Evolutionary conservation across 2,888 invertebrate species (phyloP).

Genomic region (Cecidostiba fungosa): DNA sequence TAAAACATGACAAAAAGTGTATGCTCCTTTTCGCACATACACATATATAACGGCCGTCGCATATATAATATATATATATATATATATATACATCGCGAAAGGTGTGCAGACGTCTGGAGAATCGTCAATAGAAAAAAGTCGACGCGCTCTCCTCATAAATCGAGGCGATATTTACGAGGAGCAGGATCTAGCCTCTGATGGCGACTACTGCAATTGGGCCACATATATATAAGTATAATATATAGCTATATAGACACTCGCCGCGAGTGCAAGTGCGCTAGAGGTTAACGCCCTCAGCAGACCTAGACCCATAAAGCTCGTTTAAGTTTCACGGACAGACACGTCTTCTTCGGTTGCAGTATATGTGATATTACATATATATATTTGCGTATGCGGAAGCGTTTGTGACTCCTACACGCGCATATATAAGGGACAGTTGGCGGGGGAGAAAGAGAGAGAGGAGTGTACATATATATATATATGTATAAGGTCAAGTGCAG

Average conservation of each 20-base stretch:
- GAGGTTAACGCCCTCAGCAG: constrained; percentile 77
- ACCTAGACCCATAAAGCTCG: constrained; percentile 79
- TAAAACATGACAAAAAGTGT: background rate
- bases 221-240: background rate
- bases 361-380: background rate
- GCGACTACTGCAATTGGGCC: constrained; percentile 40
- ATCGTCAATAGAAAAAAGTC: constrained; percentile 33
- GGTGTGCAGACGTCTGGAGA: too few relatives aligned
- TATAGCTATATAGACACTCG: constrained; percentile 29
- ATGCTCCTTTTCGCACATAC: background rate
- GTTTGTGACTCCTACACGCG: too few relatives aligned
- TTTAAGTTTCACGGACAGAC: constrained; percentile 69
- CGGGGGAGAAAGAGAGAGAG: constrained; percentile 5
- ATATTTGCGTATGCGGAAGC: background rate
- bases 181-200: constrained; percentile 45
- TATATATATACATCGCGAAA: too few relatives aligned
- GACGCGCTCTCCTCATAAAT: constrained; percentile 24
- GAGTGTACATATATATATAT: too few relatives aligned
- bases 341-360: background rate
- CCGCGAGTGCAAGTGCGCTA: constrained; percentile 67
- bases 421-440: background rate
- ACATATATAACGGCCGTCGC: background rate
- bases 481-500: constrained; percentile 33
- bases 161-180: constrained; percentile 37
- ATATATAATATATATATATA: too few relatives aligned